Conservation (phyloP, 2,888 invertebrate species). For the Camponotus fellah region DNA sequence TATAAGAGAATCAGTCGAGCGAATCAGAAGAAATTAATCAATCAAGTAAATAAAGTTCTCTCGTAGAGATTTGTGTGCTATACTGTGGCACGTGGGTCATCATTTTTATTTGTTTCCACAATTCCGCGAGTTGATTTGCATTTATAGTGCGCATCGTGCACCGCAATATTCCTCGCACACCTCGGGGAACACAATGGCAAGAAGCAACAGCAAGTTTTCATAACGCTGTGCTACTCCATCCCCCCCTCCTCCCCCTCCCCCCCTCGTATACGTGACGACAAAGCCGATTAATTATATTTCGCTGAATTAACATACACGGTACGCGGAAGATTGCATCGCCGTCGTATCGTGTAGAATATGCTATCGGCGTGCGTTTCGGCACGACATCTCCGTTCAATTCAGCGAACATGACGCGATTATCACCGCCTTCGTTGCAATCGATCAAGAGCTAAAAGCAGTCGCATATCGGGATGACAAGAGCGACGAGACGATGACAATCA, state of each 20-base stretch:
- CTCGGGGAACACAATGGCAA: slow-evolving; percentile 16
- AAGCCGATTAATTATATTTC: slow-evolving; percentile 45
- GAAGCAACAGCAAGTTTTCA: slow-evolving; percentile 14
- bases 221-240: background rate
- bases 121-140: slow-evolving; percentile 4
- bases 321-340: slow-evolving; percentile 28
- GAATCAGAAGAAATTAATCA: background rate
- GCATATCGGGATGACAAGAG: background rate
- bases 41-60: background rate
- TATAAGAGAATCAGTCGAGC: background rate
- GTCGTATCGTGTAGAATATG: background rate
- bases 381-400: slow-evolving; percentile 25
- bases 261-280: background rate
- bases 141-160: background rate
- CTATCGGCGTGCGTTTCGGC: background rate
- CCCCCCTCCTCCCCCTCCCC: too few species aligned
- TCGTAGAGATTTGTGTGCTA: background rate
- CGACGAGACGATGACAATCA: background rate
- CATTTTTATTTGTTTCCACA: background rate
- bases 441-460: slow-evolving; percentile 15
- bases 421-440: background rate
- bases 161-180: background rate
- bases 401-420: slow-evolving; percentile 34
- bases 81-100: background rate
- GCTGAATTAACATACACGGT: slow-evolving; percentile 34